Conservation (phyloP, 2,888 invertebrate genomes). For the Acrobasis consociella region DNA sequence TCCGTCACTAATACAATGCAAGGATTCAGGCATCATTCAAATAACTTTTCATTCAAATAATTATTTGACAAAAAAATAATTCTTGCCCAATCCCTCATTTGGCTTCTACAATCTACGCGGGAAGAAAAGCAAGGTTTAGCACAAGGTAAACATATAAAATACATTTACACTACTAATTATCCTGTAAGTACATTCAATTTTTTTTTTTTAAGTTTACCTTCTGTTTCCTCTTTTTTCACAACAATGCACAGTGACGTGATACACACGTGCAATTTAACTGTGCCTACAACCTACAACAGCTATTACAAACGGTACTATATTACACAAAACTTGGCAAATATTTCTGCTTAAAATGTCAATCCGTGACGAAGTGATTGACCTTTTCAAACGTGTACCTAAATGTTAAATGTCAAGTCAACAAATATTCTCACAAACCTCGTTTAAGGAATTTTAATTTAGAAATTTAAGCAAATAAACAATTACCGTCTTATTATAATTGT, state of each 20-base stretch:
- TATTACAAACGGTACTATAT: not conserved
- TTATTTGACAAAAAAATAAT: too few species aligned
- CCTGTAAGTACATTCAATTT: too few species aligned
- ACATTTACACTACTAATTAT: too few species aligned
- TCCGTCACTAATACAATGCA: too few species aligned
- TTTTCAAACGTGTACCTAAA: not conserved
- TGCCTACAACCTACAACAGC: not conserved
- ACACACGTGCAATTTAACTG: constrained; percentile 6
- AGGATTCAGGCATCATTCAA: too few species aligned
- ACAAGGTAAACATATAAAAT: too few species aligned
- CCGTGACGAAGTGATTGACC: not conserved
- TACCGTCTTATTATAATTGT: too few species aligned
- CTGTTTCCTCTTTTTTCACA: not conserved
- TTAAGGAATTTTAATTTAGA: not conserved
- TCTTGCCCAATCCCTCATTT: too few species aligned
- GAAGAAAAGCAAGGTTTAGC: too few species aligned
- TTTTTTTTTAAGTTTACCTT: not conserved
- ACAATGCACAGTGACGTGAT: constrained; percentile 9
- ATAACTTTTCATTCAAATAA: too few species aligned
- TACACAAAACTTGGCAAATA: constrained; percentile 7
- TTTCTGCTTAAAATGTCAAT: constrained; percentile 5
- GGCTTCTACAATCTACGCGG: too few species aligned
- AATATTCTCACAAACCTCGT: not conserved
- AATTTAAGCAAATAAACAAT: too few species aligned
- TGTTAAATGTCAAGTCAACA: not conserved